phyloP scores from a whole-genome alignment of 2,888 invertebrate genomes.

The Smittia aterrima region DNA sequence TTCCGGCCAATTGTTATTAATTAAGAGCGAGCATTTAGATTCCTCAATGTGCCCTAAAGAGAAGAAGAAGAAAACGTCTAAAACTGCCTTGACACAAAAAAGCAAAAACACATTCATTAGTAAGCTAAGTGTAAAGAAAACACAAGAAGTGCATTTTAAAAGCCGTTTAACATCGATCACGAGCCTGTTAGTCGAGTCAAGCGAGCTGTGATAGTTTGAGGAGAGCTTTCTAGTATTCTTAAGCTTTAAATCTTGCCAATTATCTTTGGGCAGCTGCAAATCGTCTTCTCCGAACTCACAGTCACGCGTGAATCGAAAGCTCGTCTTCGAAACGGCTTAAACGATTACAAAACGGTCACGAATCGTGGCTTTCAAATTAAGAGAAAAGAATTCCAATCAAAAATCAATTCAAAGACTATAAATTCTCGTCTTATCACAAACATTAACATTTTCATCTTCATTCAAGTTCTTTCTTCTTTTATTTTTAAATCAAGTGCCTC shows the following conservation, averaged over 20 bases:
- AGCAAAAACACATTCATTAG: not conserved
- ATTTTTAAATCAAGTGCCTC: conserved; percentile 12
- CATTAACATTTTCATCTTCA: conserved; percentile 8
- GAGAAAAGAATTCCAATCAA: conserved; percentile 15
- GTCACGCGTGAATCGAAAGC: not conserved
- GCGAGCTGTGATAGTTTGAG: conserved; percentile 2
- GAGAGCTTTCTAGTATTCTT: not conserved
- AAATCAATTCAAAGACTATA: conserved; percentile 21
- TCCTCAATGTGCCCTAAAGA: not conserved
- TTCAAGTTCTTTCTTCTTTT: not conserved
- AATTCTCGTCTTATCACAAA: conserved; percentile 7
- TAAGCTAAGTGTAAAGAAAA: not conserved
- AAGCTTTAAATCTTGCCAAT: not conserved
- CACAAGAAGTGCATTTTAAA: conserved; percentile 10
- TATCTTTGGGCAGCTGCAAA: conserved; percentile 16
- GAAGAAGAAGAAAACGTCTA: conserved; percentile 6
- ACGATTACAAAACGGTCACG: no score
- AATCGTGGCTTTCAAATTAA: no score
- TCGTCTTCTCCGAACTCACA: conserved; percentile 10
- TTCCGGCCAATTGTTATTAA: conserved; percentile 38
- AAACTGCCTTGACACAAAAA: conserved; percentile 25
- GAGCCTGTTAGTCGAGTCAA: not conserved
- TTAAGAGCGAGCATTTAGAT: conserved; percentile 21
- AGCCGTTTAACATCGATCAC: not conserved
- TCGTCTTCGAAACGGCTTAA: no score